Percentiles rank a stretch among this genome's conserved stretches.
Conservation (phyloP, 2,113 vertebrate genomes). For the Perognathus longimembris region DNA sequence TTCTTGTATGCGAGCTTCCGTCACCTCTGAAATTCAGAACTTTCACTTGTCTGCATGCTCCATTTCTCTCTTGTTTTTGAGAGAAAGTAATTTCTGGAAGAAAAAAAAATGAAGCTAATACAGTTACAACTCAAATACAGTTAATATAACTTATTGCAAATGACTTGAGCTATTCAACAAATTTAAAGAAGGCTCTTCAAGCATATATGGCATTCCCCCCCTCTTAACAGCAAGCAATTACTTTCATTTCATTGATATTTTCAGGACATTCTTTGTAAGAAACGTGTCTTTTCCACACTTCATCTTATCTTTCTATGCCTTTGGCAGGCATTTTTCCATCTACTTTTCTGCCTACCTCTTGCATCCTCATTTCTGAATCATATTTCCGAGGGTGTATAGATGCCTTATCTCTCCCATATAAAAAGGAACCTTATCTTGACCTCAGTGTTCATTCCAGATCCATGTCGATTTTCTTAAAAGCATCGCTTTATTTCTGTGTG, state of each 20-base stretch:
- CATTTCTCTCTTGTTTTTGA: background rate
- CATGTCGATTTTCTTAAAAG: background rate
- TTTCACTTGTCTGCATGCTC: too few relatives aligned
- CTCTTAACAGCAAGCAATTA: background rate
- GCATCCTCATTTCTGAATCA: background rate
- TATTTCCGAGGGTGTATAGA: background rate
- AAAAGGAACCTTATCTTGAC: background rate
- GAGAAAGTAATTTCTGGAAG: background rate
- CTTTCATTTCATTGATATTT: background rate
- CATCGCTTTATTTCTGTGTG: background rate
- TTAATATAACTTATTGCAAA: background rate
- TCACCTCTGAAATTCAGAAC: background rate
- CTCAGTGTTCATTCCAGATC: background rate
- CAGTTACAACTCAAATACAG: background rate
- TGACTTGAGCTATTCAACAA: background rate
- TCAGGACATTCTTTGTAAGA: background rate
- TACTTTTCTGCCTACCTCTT: too few relatives aligned
- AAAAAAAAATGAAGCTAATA: background rate
- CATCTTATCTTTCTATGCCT: background rate
- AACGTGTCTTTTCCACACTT: accelerated
- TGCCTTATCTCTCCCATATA: background rate
- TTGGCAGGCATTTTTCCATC: too few relatives aligned
- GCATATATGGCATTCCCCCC: too few relatives aligned
- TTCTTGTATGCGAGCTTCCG: background rate
- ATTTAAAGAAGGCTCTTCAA: background rate